A percentile compares a stretch with the other conserved stretches of the same genome.
Conservation (phyloP, 92 coral and sea anemone species). For the Epizoanthus fatuus region DNA sequence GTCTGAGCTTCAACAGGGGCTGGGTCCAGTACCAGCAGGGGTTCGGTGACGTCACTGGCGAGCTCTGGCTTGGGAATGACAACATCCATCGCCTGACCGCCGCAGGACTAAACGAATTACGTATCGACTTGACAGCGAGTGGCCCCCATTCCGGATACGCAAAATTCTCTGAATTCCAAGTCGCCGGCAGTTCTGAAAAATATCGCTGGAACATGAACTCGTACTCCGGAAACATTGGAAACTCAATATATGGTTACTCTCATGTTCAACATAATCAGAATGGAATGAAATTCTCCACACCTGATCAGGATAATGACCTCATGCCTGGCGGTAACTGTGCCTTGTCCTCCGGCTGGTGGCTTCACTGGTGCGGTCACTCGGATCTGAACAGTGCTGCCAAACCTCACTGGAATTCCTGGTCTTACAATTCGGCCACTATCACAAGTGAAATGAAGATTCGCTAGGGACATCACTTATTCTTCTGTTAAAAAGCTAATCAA, state of each 20-base stretch:
- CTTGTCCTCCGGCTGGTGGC: conserved; percentile 7
- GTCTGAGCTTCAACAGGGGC: neutral
- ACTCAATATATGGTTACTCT: conserved; percentile 20
- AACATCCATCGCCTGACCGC: neutral
- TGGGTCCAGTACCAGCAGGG: neutral
- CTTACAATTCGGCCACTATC: neutral
- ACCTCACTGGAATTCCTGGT: conserved; percentile 15
- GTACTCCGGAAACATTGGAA: conserved; percentile 26
- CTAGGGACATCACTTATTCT: neutral
- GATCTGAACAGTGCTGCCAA: neutral
- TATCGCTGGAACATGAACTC: conserved; percentile 30
- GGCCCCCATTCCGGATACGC: neutral
- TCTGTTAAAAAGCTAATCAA: too few species aligned
- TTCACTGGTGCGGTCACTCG: neutral
- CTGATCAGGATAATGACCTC: conserved; percentile 8
- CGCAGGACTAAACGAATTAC: neutral
- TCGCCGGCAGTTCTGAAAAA: neutral
- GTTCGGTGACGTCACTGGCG: neutral
- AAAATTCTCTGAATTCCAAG: conserved; percentile 1
- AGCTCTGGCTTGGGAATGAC: too few species aligned
- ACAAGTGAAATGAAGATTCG: neutral
- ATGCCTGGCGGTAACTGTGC: neutral
- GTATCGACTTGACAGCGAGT: neutral
- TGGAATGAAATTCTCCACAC: conserved; percentile 8
- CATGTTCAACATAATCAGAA: neutral